Conservation (phyloP, 2,113 vertebrate genomes). For the Grammomys dolichurus region DNA sequence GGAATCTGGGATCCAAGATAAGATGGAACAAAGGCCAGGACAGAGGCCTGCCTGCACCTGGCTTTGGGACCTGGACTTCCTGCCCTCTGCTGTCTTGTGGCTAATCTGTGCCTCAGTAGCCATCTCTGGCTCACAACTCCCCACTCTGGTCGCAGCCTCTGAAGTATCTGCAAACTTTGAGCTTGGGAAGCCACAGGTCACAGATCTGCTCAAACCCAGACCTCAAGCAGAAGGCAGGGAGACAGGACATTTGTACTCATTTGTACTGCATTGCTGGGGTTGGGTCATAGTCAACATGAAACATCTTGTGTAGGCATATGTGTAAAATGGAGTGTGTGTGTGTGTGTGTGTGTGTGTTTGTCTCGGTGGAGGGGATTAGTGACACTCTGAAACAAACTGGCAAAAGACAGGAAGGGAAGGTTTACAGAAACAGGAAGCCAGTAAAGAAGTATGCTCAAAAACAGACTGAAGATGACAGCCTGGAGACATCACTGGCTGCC, state of each 20-base stretch:
- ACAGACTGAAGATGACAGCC: background rate
- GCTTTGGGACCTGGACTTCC: background rate
- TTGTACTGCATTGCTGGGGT: background rate
- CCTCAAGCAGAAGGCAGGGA: background rate
- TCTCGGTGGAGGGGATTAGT: background rate
- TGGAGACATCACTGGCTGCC: background rate
- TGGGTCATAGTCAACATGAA: background rate
- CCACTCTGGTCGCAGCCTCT: background rate
- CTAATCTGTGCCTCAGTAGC: background rate
- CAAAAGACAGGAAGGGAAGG: background rate
- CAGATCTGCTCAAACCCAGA: accelerated
- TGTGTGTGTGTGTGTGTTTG: background rate
- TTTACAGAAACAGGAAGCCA: background rate
- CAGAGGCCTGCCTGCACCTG: background rate
- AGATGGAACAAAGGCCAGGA: background rate
- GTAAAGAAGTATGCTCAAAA: no score
- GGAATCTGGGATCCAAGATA: background rate
- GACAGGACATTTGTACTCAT: background rate
- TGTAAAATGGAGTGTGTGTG: background rate
- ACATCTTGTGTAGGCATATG: accelerated
- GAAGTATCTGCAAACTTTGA: accelerated
- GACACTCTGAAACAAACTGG: background rate
- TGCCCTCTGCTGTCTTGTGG: background rate
- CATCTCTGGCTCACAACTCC: background rate
- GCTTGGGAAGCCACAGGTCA: background rate